A percentile compares a stretch with the other conserved stretches of the same genome.
These are phyloP conservation scores for Nasonia longicornis DNA, from an alignment of 1,140 invertebrate genomes.

Conservation along the genomic window DNA sequence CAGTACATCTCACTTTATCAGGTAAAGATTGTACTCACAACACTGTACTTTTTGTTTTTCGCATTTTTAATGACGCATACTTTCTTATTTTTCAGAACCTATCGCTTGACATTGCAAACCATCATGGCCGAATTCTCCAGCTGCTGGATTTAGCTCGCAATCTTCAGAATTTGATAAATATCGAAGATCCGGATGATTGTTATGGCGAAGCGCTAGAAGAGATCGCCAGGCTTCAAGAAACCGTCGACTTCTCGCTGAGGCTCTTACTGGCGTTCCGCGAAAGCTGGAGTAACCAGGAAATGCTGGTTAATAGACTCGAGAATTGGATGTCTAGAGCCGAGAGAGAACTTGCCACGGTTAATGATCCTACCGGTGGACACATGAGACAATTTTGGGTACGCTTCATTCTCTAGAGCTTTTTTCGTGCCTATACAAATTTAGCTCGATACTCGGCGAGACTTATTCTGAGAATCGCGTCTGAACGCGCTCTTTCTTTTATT, in stretches of 20 bases:
- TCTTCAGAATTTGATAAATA: constrained; percentile 79
- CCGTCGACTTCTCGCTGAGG: constrained; percentile 78
- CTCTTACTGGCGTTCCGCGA: constrained; percentile 80
- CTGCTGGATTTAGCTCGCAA: constrained; percentile 79
- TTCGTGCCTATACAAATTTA: neutral
- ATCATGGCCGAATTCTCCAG: constrained; percentile 81
- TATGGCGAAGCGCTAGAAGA: constrained; percentile 78
- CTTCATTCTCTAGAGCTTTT: neutral
- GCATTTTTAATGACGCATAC: neutral
- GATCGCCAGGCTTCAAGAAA: constrained; percentile 78
- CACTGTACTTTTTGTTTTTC: neutral
- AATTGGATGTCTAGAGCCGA: constrained; percentile 80
- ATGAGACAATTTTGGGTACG: constrained; percentile 84
- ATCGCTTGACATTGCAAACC: constrained; percentile 80
- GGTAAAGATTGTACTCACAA: constrained; percentile 53
- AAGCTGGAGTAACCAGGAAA: constrained; percentile 80
- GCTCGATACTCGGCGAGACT: neutral
- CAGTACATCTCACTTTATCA: constrained; percentile 86
- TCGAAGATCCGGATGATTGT: constrained; percentile 78
- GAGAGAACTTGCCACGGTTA: constrained; percentile 71
- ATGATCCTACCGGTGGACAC: constrained; percentile 74
- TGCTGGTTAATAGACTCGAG: constrained; percentile 79
- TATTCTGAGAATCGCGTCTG: neutral
- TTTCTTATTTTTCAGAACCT: constrained; percentile 71
- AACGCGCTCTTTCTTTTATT: constrained; percentile 1